Evolutionary conservation across 2,113 vertebrate genomes (phyloP), one percentile per base, ranked within the genome.

Genomic region (Pedetes capensis): DNA sequence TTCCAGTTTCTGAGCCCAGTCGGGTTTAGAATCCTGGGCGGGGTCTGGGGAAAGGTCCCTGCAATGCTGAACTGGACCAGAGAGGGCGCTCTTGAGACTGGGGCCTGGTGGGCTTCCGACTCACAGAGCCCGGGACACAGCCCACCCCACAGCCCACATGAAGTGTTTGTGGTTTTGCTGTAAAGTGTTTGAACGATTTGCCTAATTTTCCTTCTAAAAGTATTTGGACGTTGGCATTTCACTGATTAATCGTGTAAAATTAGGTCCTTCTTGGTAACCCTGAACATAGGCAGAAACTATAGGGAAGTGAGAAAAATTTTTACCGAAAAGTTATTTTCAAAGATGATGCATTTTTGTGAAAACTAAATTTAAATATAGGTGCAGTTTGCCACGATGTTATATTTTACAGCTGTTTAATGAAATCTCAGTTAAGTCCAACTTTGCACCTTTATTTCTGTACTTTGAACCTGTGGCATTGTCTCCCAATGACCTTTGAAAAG

Each of bases 261-360:
- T n/a, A 47, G 42, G 6, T 61, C 3, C 75, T 87, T 94, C 32
- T 89, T 76, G n/a, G 57, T 75, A 75, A 87, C 11, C 27, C 37
- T 55, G 66, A 81, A 53, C 14, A 49, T 34, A 51, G 17, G 55
- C 49, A 94, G 44, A 88, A 49, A 84, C 61, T 80, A 51, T 20
- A 87, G 34, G 39, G 5, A 81, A 29, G 27, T 61, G 47, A 69
- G 80, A 87, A 57, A n/a, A 23, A 18, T 72, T n/a, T 59, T 53
- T 57, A n/a, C 59, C 29, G 71, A 0, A 18, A 39, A 79, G 32
- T 90, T 79, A 57, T 90, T 93, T 95, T 51, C 27, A 74, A 72
- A 82, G 64, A 53, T 6, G 23, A 63, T 51, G 3, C 12, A 17
- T 42, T 66, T 61, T 78, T 47, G 17, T 55, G 20, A 72, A 78